Evolutionary conservation across 2,113 vertebrate genomes (phyloP).

Genomic region (human): DNA sequence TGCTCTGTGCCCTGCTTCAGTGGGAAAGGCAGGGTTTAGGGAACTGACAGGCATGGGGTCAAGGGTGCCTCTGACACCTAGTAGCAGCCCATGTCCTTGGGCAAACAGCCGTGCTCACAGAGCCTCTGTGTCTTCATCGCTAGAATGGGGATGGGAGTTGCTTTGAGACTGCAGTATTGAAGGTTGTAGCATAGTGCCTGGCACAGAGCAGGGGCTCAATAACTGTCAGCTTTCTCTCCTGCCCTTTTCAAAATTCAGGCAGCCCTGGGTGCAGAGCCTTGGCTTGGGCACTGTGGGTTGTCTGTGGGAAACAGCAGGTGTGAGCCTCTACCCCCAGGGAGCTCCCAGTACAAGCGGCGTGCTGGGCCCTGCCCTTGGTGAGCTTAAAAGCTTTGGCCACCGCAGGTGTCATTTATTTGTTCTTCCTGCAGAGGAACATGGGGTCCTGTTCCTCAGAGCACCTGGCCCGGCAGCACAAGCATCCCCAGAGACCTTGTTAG

Average conservation of each 20-base stretch:
- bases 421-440: not conserved
- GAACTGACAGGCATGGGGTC: accelerated
- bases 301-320: accelerated
- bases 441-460: not conserved
- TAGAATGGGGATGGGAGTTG: not conserved
- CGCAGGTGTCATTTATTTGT: accelerated
- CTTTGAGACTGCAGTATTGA: too few species aligned
- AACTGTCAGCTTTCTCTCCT: accelerated
- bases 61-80: not conserved
- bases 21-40: not conserved
- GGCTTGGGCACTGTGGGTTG: accelerated
- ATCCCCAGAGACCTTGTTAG: not conserved
- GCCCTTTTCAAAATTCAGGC: not conserved
- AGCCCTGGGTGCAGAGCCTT: not conserved
- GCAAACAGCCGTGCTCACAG: not conserved
- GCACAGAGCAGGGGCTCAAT: not conserved
- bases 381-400: not conserved
- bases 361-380: too few species aligned
- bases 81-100: not conserved
- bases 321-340: accelerated
- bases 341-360: accelerated
- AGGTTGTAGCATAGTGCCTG: accelerated
- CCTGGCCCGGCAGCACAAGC: accelerated
- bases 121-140: not conserved
- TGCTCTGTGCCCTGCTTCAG: too few species aligned